Evolutionary conservation across 2,888 invertebrate genomes (phyloP), one percentile per base, ranked within the genome.

Genomic region (Andrena praecox): DNA sequence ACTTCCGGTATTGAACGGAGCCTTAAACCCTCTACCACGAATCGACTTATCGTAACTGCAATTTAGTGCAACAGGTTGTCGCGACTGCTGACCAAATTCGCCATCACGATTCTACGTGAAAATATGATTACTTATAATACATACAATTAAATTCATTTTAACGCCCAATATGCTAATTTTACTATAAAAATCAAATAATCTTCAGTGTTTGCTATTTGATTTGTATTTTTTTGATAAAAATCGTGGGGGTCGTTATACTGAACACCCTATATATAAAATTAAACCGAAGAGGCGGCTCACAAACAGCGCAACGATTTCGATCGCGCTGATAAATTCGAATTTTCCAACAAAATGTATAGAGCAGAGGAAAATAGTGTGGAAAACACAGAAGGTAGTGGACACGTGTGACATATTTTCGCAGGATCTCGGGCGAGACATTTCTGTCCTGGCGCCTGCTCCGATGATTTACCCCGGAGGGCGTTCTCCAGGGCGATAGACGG

Each of bases 351-450:
- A n/a, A 52, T 52, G 8, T 20, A 20, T 52, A 52, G 6, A 20
- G 2, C 20, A 8, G 7, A 52, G 20, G 2, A 20, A 52, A 52
- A 20, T 20, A 20, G 52, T 20, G 20, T 20, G 2, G 20, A 6
- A 52, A 52, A 52, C 20, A 16, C 42, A 42, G n/a, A 35, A 10
- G 12, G 69, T n/a, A 69, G 60, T 12, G 16, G 66, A 88, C 93
- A 93, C 87, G 89, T 93, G 93, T 85, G 90, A 91, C 93, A 92
- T 92, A 92, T 93, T 93, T 93, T 90, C 86, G 88, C 89, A 90
- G 91, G 89, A 91, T 88, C 84, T 89, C 78, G 86, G 83, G 86
- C 88, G 87, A 87, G 75, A 89, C 89, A 80, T 73, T 84, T 75
- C 67, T 86, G 82, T 90, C 90, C 90, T 91, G 91, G 93, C 92